phyloP scores from a whole-genome alignment of 2,113 vertebrate genomes.

The Indri indri region DNA sequence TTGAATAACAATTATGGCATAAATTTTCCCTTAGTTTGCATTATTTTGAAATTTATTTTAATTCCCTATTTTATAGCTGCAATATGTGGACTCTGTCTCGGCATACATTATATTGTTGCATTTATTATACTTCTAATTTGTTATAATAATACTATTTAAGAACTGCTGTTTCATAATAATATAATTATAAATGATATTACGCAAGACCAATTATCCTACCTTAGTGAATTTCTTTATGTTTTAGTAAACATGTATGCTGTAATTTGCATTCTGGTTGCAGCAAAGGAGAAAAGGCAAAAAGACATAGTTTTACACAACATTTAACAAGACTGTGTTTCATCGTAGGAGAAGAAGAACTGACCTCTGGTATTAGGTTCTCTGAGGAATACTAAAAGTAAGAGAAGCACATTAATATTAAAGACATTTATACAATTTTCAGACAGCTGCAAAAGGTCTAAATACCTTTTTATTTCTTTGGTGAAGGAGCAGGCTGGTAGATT shows the following conservation, averaged over 20 bases:
- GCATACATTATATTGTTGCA: not conserved
- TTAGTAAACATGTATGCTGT: not conserved
- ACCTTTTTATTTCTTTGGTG: not conserved
- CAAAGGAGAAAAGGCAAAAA: not conserved
- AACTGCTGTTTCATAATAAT: not conserved
- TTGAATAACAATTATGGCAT: not conserved
- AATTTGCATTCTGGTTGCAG: not conserved
- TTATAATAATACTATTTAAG: not conserved
- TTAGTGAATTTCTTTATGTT: not conserved
- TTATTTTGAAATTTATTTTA: not conserved
- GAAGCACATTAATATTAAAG: constrained; percentile 49
- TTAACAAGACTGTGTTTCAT: constrained; percentile 54
- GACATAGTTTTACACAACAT: constrained; percentile 18
- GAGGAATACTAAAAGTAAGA: constrained; percentile 42
- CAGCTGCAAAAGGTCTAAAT: constrained; percentile 10
- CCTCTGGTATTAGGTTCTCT: not conserved
- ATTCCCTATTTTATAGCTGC: not conserved
- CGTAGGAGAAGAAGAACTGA: not conserved
- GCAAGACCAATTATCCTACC: not conserved
- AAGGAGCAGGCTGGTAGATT: not conserved
- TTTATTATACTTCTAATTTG: not conserved
- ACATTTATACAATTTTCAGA: constrained; percentile 64
- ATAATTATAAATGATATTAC: not conserved
- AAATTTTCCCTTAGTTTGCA: not conserved
- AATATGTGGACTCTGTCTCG: not conserved